Evolutionary conservation across 64 coral and sea anemone species (phyloP).

Genomic region (Dendrophyllia cribrosa): DNA sequence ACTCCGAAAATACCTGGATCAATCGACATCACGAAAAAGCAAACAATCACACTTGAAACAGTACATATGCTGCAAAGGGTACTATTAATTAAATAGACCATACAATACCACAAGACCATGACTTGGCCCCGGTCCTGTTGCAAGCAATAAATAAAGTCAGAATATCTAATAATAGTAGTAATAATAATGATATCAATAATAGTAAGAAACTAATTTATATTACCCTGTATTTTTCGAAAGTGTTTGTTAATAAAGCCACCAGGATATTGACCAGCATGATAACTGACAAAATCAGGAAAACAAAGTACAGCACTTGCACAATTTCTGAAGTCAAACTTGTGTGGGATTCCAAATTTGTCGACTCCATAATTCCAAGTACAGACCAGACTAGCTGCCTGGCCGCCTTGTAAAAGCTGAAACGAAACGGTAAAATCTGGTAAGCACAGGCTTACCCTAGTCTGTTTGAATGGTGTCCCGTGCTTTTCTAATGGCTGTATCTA

Average conservation of each 20-base stretch:
- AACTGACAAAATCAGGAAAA: slow-evolving; percentile 39
- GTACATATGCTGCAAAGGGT: too few species aligned
- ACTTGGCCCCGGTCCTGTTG: too few species aligned
- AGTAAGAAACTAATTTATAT: neutral
- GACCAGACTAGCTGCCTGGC: slow-evolving; percentile 10
- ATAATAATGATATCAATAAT: neutral
- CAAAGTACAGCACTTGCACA: neutral
- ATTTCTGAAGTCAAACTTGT: neutral
- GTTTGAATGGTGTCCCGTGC: too few species aligned
- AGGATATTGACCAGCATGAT: slow-evolving; percentile 59
- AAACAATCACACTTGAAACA: too few species aligned
- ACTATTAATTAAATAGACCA: too few species aligned
- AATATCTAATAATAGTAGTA: neutral
- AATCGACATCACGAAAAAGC: too few species aligned
- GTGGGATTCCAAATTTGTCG: neutral
- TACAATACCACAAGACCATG: too few species aligned
- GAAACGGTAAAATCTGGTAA: too few species aligned
- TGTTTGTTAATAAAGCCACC: slow-evolving; percentile 52
- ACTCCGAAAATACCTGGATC: too few species aligned
- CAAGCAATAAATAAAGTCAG: neutral
- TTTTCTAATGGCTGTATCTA: too few species aligned
- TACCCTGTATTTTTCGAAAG: slow-evolving; percentile 29
- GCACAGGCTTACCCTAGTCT: too few species aligned
- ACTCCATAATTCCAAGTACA: slow-evolving; percentile 1
- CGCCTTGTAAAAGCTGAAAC: neutral